Base-by-base conservation (phyloP, 2,797 vertebrate species). In the Erethizon dorsatum region DNA sequence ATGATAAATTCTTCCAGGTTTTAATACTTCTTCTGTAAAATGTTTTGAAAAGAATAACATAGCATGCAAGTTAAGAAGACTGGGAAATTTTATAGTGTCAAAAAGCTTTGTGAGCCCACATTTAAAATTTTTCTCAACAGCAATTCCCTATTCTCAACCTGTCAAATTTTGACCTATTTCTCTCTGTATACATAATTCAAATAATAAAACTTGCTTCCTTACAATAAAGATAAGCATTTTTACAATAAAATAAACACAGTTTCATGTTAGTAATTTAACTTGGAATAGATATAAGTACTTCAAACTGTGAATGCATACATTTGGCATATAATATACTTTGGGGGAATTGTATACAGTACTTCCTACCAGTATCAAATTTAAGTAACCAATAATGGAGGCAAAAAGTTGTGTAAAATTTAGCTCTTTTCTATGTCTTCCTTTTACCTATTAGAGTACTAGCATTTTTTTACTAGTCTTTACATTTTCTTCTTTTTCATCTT, bases 101-200 rank as follows among this genome's bases (percentile, higher is more conserved):
- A 65, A 31, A 77, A 87, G 13, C 8, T 69, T 9, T 80, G 37
- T 77, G 71, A 96, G n/a, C 22, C 26, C 52, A 28, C 45, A 88
- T 94, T 82, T 80, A 90, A 84, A 90, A 88, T 63, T 67, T 83
- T 77, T 90, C 28, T 79, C 73, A 85, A 47, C 6, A 79, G 45
- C 56, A 54, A 91, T 93, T 96, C 11, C 12, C 18, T 79, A 22
- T 80, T 57, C 31, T 92, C 26, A 77, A 18, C n/a, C 90, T 91
- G 41, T 88, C 57, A 63, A 90, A 5, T 56, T 85, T 65, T 93
- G 73, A 91, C 6, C 6, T 41, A 82, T 83, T 93, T 90, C 22
- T 75, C 26, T 86, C 28, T 82, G 31, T 41, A n/a, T 89, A 83
- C 45, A 91, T 54, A 73, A 89, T 71, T 96, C 33, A 96, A 88